These are phyloP conservation scores for Bellardia bayeri DNA, from an alignment of 2,888 invertebrate genomes.

Conservation along the genomic window DNA sequence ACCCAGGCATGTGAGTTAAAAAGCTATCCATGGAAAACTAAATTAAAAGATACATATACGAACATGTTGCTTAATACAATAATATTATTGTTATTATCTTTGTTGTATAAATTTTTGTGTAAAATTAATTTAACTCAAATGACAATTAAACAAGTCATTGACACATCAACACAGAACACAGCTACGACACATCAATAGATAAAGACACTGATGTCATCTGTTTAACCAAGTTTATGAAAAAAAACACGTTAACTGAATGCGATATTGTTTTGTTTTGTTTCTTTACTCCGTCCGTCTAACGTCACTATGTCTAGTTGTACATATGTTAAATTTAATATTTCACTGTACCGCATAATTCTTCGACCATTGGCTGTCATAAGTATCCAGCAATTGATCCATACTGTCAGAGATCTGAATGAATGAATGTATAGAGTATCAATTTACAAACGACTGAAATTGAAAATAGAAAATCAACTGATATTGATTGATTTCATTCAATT, in stretches of 20 bases:
- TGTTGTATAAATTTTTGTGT: slow-evolving; percentile 18
- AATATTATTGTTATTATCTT: slow-evolving; percentile 10
- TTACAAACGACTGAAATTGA: slow-evolving; percentile 32
- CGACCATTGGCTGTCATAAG: neutral
- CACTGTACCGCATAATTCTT: neutral
- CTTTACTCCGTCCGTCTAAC: slow-evolving; percentile 7
- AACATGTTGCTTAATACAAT: neutral
- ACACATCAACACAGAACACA: slow-evolving; percentile 47
- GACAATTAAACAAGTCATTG: slow-evolving; percentile 70
- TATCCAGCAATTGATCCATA: slow-evolving; percentile 1
- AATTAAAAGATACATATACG: too few species aligned
- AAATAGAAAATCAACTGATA: slow-evolving; percentile 22
- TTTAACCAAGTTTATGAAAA: slow-evolving; percentile 3
- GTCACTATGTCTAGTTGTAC: slow-evolving; percentile 57
- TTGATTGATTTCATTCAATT: slow-evolving; percentile 54
- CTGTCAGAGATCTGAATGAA: neutral
- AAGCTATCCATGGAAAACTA: neutral
- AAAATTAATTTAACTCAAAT: slow-evolving; percentile 52
- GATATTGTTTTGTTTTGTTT: slow-evolving; percentile 28
- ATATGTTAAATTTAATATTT: slow-evolving; percentile 8
- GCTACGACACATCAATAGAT: neutral
- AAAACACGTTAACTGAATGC: slow-evolving; percentile 1
- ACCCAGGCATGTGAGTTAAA: neutral
- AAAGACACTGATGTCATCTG: slow-evolving; percentile 54
- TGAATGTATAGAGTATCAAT: slow-evolving; percentile 36